A percentile compares a stretch with the other conserved stretches of the same genome.
Conservation (phyloP, 1,140 invertebrate species). For the Macrobrachium nipponense region DNA sequence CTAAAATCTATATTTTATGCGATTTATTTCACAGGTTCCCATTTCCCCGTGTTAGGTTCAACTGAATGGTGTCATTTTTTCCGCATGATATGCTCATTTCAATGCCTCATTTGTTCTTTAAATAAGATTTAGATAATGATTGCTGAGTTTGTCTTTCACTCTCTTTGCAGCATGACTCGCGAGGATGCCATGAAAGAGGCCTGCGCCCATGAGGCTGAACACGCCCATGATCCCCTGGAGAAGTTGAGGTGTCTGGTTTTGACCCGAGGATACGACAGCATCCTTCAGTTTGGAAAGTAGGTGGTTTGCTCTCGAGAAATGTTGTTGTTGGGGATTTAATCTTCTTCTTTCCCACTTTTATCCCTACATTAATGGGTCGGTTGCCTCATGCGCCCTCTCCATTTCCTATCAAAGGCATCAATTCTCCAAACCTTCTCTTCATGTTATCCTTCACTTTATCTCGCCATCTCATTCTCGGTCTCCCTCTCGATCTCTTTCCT, state of each 20-base stretch:
- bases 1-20: too few relatives aligned
- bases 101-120: background rate
- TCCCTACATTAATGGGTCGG: too few relatives aligned
- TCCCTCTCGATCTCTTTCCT: too few relatives aligned
- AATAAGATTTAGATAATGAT: background rate
- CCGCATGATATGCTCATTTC: background rate
- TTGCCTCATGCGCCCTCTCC: too few relatives aligned
- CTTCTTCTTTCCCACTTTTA: too few relatives aligned
- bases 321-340: too few relatives aligned
- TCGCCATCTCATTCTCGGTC: too few relatives aligned
- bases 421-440: too few relatives aligned
- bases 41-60: background rate
- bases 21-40: slow-evolving; percentile 12
- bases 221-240: slow-evolving; percentile 82
- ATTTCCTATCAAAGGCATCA: too few relatives aligned
- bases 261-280: slow-evolving; percentile 86
- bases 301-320: slow-evolving; percentile 42
- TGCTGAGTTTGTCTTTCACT: background rate
- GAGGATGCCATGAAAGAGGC: slow-evolving; percentile 38
- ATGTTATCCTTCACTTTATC: too few relatives aligned
- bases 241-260: slow-evolving; percentile 87
- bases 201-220: slow-evolving; percentile 63
- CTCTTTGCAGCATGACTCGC: slow-evolving; percentile 26
- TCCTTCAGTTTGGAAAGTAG: slow-evolving; percentile 88
- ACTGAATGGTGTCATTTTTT: background rate